Conservation (phyloP, 1,140 invertebrate genomes). For the Orchesella cincta region DNA sequence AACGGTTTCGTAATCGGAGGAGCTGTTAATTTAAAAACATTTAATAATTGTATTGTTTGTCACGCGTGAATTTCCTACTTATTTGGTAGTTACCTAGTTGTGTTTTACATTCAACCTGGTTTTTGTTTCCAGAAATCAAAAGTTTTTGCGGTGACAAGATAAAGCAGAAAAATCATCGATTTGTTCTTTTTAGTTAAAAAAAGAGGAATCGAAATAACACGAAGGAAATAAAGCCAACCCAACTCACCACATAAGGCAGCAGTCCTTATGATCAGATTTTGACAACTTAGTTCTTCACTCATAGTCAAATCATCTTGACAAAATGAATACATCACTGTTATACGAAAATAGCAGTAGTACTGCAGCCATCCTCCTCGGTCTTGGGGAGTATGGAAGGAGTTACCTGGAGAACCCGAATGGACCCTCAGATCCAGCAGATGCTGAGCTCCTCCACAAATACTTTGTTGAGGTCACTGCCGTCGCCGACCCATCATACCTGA, state of each 20-base stretch:
- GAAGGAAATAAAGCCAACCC: background rate
- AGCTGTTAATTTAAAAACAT: no score
- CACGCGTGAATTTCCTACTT: background rate
- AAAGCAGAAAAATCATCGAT: background rate
- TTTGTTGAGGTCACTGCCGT: constrained; percentile 41
- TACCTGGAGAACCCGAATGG: background rate
- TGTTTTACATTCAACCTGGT: background rate
- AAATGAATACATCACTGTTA: background rate
- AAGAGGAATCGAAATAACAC: background rate
- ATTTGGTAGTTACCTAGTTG: no score
- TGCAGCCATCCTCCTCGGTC: background rate
- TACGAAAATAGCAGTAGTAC: background rate
- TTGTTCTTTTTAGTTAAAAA: background rate
- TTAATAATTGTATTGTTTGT: no score
- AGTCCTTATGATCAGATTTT: constrained; percentile 2
- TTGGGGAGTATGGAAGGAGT: constrained; percentile 1
- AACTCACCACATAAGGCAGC: background rate
- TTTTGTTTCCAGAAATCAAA: constrained; percentile 20
- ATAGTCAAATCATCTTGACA: background rate
- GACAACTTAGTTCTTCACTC: background rate
- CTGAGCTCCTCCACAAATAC: constrained; percentile 22
- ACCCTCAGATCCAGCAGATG: background rate
- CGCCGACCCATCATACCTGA: constrained; percentile 41
- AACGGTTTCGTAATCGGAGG: no score
- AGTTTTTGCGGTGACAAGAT: background rate